Evolutionary conservation across 1,140 invertebrate genomes (phyloP), one percentile per base, ranked within the genome.

Genomic region (Trinorchestia longiramus): DNA sequence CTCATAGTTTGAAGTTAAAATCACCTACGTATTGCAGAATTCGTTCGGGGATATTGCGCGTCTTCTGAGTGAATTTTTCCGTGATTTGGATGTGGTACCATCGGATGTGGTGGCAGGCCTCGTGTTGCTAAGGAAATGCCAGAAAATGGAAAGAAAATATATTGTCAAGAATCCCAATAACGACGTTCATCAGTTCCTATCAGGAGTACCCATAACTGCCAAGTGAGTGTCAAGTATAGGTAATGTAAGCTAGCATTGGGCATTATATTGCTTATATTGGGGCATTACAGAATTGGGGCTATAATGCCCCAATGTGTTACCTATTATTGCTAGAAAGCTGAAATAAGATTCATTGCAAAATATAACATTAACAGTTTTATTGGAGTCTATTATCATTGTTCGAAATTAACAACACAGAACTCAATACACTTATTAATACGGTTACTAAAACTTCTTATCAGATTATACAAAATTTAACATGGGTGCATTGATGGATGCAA

Each of bases 51-150:
- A 99, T 97, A 99, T 99, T 95, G 99, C 99, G 0, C 97, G 98
- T 95, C 97, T 99, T 88, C 97, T 99, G 92, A 99, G 98, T 95
- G 99, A 99, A 97, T 99, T 99, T 97, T 99, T 99, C 97, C 98
- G 98, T 19, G 99, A 99, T 97, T 97, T 99, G 95, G 99, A 99
- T 97, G 98, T 99, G n/a, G 99, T 99, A 4, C 99, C 99, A 0
- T 99, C 98, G 47, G 99, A 99, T 97, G 98, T 99, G 4, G 98
- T 99, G 4, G 99, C 98, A 28, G 99, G 99, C 15, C 97, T 99
- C 43, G 98, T 99, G 0, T 97, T 99, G 40, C 97, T 99, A 40
- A 97, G 99, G 77, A 98, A 98, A 97, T 98, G 98, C 96, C 99
- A 99, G 97, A 98, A 98, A 97, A 97, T 98, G 94, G 98, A 99